Evolutionary conservation across 2,888 invertebrate species (phyloP).

Genomic region (Eupeodes latifasciatus): DNA sequence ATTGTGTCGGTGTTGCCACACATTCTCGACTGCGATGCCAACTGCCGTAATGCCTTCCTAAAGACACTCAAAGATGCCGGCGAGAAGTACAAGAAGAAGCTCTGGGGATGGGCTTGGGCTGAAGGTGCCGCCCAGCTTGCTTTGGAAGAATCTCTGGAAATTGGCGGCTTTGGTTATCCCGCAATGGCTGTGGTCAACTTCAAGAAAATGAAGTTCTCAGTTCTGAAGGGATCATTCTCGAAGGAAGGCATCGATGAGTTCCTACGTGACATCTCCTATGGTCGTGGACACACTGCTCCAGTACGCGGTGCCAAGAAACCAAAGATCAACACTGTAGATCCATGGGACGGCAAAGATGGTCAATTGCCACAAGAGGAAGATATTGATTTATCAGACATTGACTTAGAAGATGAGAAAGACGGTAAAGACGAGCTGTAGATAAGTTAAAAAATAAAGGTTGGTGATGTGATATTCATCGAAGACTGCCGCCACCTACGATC

Average conservation of each 20-base stretch:
- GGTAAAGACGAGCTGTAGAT: constrained; percentile 81
- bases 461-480: constrained; percentile 51
- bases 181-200: constrained; percentile 98
- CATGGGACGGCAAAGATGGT: constrained; percentile 98
- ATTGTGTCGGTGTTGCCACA: constrained; percentile 96
- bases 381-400: constrained; percentile 95
- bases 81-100: constrained; percentile 96
- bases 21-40: constrained; percentile 97
- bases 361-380: constrained; percentile 92
- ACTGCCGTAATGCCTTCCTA: constrained; percentile 95
- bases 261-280: constrained; percentile 95
- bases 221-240: constrained; percentile 96
- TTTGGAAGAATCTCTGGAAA: constrained; percentile 94
- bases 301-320: constrained; percentile 93
- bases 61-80: constrained; percentile 89
- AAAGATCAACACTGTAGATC: constrained; percentile 87
- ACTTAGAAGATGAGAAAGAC: constrained; percentile 92
- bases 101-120: constrained; percentile 99
- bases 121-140: constrained; percentile 94
- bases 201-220: constrained; percentile 98
- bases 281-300: constrained; percentile 95
- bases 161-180: constrained; percentile 99
- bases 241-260: constrained; percentile 98
- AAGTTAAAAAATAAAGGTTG: background rate
- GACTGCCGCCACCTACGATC: constrained; percentile 59